phyloP scores from a whole-genome alignment of 2,888 invertebrate genomes.

The Agrilus biguttatus region DNA sequence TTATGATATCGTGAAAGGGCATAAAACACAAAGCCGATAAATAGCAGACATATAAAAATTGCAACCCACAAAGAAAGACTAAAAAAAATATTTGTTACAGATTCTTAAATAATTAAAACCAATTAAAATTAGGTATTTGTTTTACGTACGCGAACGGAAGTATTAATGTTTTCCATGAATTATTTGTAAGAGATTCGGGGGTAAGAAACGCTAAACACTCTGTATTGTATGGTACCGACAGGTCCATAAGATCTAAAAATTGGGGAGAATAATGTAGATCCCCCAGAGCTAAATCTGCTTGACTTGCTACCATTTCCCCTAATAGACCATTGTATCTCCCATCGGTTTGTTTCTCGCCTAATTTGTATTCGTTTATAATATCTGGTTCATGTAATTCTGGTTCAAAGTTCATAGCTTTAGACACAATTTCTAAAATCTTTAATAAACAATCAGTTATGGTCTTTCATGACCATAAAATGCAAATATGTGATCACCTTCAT shows the following conservation, averaged over 20 bases:
- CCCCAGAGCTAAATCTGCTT: constrained; percentile 60
- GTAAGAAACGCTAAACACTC: constrained; percentile 76
- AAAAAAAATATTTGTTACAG: constrained; percentile 8
- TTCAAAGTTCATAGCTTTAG: constrained; percentile 56
- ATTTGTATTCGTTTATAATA: constrained; percentile 45
- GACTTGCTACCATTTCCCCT: constrained; percentile 53
- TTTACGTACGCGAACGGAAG: constrained; percentile 58
- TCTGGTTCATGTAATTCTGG: constrained; percentile 50
- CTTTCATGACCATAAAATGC: too few species aligned
- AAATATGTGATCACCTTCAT: constrained; percentile 39
- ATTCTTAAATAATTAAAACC: not conserved
- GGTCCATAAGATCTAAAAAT: constrained; percentile 52
- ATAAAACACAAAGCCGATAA: constrained; percentile 52
- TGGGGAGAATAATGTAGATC: constrained; percentile 62
- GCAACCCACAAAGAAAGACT: constrained; percentile 56
- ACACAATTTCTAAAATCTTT: constrained; percentile 51
- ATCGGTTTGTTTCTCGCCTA: constrained; percentile 51
- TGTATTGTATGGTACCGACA: constrained; percentile 64
- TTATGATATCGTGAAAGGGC: constrained; percentile 45
- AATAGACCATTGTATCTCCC: constrained; percentile 56
- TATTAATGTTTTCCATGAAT: constrained; percentile 72
- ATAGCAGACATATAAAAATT: constrained; percentile 49
- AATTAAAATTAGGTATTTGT: not conserved
- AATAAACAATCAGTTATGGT: constrained; percentile 8
- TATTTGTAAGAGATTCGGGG: constrained; percentile 65